Evolutionary conservation across 2,888 invertebrate species (phyloP).

Genomic region (Mechanitis mazaeus): DNA sequence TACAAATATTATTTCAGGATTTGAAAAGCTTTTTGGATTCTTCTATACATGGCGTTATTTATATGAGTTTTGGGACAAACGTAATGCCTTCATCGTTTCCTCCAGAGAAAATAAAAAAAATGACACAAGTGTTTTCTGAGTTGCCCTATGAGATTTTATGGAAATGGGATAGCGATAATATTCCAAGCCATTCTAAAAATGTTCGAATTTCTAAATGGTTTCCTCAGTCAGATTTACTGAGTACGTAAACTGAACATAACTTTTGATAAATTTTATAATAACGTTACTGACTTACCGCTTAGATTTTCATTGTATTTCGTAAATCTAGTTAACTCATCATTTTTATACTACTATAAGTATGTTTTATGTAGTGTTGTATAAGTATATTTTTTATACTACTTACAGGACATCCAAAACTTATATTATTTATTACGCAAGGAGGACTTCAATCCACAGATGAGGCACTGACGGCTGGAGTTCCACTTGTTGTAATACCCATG

Average conservation of each 20-base stretch:
- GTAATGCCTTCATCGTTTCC: constrained; percentile 33
- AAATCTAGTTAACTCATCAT: not conserved
- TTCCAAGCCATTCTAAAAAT: constrained; percentile 41
- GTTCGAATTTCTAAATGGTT: constrained; percentile 52
- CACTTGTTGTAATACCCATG: constrained; percentile 54
- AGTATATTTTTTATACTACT: constrained; percentile 17
- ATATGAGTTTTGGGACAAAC: constrained; percentile 53
- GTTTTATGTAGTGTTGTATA: too few species aligned
- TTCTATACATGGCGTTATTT: constrained; percentile 47
- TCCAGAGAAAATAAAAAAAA: constrained; percentile 30
- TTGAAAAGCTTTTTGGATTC: constrained; percentile 42
- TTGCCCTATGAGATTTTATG: constrained; percentile 49
- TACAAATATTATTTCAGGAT: constrained; percentile 37
- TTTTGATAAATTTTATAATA: not conserved
- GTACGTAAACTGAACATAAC: not conserved
- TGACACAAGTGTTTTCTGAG: constrained; percentile 43
- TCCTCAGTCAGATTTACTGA: constrained; percentile 47
- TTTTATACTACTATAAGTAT: too few species aligned
- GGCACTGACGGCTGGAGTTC: constrained; percentile 50
- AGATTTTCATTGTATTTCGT: not conserved
- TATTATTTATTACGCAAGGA: constrained; percentile 55
- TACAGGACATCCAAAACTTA: constrained; percentile 57
- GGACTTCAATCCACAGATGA: constrained; percentile 62
- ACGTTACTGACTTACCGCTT: not conserved
- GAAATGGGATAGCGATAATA: constrained; percentile 49